Evolutionary conservation across 2,113 vertebrate genomes (phyloP), one percentile per base, ranked within the genome.

Genomic region (Pogona vitticeps): DNA sequence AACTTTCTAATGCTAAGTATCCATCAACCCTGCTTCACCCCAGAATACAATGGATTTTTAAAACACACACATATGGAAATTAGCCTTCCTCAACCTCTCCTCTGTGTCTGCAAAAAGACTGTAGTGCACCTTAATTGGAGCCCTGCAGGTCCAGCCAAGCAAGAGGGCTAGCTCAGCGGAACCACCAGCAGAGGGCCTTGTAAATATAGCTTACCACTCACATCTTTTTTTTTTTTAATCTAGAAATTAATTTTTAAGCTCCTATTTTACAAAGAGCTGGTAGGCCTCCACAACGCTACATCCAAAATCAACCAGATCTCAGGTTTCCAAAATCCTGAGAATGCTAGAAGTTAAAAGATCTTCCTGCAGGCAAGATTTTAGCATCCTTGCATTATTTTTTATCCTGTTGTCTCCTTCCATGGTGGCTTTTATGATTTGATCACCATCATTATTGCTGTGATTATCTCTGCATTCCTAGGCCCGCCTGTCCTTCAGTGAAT

Each of bases 131-230:
- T 14, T 14, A 63, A 23, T 17, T 7, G 67, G 28, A 46, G 40
- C 14, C 28, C 12, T 70, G 31, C 59, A 33, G 26, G 33, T 58
- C 46, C 33, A 82, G n/a, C 72, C 40, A 21, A 67, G 38, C 4
- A 13, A 63, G 61, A 63, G 17, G 26, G 59, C 58, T 31, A 2
- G 8, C 38, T 26, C 40, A 52, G 38, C 40, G 2, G 18, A 76
- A 28, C 73, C 46, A 58, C 73, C 72, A 76, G 59, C 59, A 84
- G 72, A 76, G 83, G 72, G 40, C 83, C 46, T 70, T 71, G n/a
- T 17, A 67, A 40, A 67, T 15, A 26, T 28, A 67, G 38, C 6
- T 67, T 26, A 31, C 56, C 46, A 70, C 13, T 31, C 46, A 33
- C 13, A 17, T 56, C 13, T 20, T 21, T 67, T 21, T 67, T 52